Evolutionary conservation across 2,797 vertebrate species (phyloP).

Genomic region (Lemur catta): DNA sequence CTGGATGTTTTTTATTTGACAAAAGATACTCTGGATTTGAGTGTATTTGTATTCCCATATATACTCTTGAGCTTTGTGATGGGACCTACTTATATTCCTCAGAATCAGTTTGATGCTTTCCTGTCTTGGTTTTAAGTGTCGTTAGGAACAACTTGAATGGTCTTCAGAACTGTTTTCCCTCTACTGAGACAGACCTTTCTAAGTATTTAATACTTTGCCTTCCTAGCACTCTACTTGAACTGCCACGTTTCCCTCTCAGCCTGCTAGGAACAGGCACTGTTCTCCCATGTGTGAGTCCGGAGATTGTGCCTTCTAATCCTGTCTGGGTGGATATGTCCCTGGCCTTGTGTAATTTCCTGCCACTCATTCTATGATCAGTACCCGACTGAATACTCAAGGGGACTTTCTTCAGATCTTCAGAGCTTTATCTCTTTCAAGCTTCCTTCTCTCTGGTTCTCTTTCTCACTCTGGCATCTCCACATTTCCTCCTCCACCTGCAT

Average conservation of each 20-base stretch:
- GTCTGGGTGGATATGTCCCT: background rate
- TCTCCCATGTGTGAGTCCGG: background rate
- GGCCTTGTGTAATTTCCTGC: no score
- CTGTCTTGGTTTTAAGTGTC: background rate
- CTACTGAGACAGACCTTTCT: background rate
- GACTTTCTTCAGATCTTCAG: background rate
- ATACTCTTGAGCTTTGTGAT: background rate
- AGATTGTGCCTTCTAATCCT: background rate
- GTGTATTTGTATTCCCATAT: background rate
- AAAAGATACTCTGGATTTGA: background rate
- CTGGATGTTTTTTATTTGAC: background rate
- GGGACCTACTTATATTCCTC: background rate
- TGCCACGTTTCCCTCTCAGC: background rate
- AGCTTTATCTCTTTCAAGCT: background rate
- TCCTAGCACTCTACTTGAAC: background rate
- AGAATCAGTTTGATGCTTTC: background rate
- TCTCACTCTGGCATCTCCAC: background rate
- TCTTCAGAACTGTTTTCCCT: background rate
- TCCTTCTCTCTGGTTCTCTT: background rate
- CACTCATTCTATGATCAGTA: background rate
- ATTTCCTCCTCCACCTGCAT: fast-evolving
- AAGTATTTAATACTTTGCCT: background rate
- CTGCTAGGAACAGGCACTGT: background rate
- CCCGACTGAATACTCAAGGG: background rate
- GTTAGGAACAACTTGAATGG: background rate